phyloP scores from a whole-genome alignment of 2,113 vertebrate species.

The Amblyopsis rosae region DNA sequence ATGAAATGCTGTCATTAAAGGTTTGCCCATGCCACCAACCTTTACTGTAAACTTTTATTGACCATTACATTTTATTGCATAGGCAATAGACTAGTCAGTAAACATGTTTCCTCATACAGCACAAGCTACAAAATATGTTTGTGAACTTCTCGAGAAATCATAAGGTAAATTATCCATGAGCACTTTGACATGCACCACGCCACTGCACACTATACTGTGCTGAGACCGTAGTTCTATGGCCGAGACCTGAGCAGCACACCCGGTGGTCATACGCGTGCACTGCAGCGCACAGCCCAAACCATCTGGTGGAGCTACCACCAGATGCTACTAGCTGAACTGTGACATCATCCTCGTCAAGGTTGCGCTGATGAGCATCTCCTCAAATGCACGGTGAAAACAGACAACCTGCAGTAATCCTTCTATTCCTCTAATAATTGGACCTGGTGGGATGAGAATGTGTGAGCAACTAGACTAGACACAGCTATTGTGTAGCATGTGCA shows the following conservation, averaged over 20 bases:
- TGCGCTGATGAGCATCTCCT: conserved; percentile 40
- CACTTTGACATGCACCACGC: neutral
- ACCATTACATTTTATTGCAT: no score
- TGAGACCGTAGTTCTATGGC: neutral
- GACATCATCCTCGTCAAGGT: conserved; percentile 47
- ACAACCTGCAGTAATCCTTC: conserved; percentile 60
- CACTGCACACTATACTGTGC: neutral
- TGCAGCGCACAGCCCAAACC: conserved; percentile 19
- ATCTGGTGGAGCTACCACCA: conserved; percentile 22
- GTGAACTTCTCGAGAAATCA: no score
- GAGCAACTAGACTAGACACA: no score
- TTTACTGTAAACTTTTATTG: no score
- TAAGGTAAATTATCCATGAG: no score
- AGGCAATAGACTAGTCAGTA: no score
- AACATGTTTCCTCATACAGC: no score
- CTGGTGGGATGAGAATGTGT: conserved; percentile 56
- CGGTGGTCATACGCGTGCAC: conserved; percentile 38
- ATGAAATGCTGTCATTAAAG: no score
- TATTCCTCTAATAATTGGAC: conserved; percentile 56
- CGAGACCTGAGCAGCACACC: neutral
- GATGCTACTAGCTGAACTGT: conserved; percentile 9
- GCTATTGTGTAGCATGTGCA: no score
- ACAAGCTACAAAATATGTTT: no score
- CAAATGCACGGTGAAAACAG: conserved; percentile 57
- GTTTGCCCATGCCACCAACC: no score